A percentile compares a stretch with the other conserved stretches of the same genome.
These are phyloP conservation scores for Rattus norvegicus DNA, from an alignment of 2,113 vertebrate genomes.

Conservation along the genomic window GRCr8 NC_086027.1:3932001-3932500, in stretches of 20 bases:
- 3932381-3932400: neutral
- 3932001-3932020: neutral
- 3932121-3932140: neutral
- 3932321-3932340: slow-evolving; percentile 51
- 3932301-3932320: slow-evolving; percentile 53
- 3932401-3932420: slow-evolving; percentile 18
- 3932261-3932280: slow-evolving; percentile 11
- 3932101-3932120: neutral
- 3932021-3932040: neutral
- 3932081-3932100: neutral
- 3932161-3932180: neutral
- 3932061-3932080: neutral
- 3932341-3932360: neutral
- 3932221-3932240: slow-evolving; percentile 47
- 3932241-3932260: neutral
- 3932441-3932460: slow-evolving; percentile 22
- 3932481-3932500: neutral
- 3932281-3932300: slow-evolving; percentile 52
- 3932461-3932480: neutral
- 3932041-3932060: neutral
- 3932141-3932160: neutral
- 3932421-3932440: slow-evolving; percentile 49
- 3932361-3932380: neutral
- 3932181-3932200: neutral
- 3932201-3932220: slow-evolving; percentile 13